phyloP scores from a whole-genome alignment of 2,888 invertebrate species.

The Sphaerophoria taeniata region DNA sequence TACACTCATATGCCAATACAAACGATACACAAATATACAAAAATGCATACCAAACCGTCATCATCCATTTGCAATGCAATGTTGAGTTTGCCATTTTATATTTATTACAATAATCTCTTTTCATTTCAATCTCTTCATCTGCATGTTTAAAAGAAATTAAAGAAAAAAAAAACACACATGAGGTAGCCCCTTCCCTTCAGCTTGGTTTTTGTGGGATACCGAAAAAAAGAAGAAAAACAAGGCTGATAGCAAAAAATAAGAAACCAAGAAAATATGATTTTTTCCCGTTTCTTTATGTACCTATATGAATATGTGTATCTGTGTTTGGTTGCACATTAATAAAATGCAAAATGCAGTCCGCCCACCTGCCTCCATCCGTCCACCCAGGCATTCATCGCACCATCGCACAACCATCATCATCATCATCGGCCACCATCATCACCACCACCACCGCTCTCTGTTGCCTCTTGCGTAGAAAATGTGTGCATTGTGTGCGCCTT shows the following conservation, averaged over 20 bases:
- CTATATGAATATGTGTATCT: slow-evolving; percentile 13
- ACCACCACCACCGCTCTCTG: slow-evolving; percentile 45
- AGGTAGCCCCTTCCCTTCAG: slow-evolving; percentile 23
- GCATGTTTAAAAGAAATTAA: slow-evolving; percentile 21
- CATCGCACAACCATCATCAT: slow-evolving; percentile 40
- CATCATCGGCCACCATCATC: slow-evolving; percentile 48
- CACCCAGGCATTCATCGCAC: slow-evolving; percentile 62
- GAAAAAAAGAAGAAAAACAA: slow-evolving; percentile 27
- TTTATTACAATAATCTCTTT: slow-evolving; percentile 64
- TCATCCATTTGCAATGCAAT: slow-evolving; percentile 49
- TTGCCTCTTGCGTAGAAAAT: slow-evolving; percentile 67
- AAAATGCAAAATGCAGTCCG: slow-evolving; percentile 71
- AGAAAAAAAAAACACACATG: slow-evolving; percentile 26
- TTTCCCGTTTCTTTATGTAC: slow-evolving; percentile 30
- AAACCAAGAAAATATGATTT: slow-evolving; percentile 46
- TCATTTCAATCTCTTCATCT: slow-evolving; percentile 57
- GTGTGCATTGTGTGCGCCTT: slow-evolving; percentile 51
- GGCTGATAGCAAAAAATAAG: slow-evolving; percentile 34
- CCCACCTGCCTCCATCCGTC: slow-evolving; percentile 69
- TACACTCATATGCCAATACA: slow-evolving; percentile 13
- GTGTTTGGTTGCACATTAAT: slow-evolving; percentile 69
- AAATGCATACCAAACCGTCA: slow-evolving; percentile 35
- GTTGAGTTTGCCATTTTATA: slow-evolving; percentile 58
- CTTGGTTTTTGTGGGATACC: slow-evolving; percentile 32
- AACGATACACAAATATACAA: not conserved